Evolutionary conservation across 2,888 invertebrate species (phyloP).

Genomic region (Diaperis boleti): DNA sequence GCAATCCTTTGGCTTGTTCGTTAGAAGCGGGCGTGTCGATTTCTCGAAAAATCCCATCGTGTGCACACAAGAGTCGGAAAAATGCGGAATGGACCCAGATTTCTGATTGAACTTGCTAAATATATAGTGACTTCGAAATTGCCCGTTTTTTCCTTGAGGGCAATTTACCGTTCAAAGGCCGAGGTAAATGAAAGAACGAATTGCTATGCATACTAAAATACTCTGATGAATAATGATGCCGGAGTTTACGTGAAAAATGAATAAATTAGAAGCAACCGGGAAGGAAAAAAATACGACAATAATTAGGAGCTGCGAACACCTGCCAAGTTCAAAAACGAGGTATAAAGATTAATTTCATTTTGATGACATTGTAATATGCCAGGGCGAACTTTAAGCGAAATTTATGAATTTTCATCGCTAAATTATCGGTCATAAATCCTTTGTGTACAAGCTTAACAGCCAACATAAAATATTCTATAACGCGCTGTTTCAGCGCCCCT

Average conservation of each 20-base stretch:
- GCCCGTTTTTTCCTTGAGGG: conserved; percentile 4
- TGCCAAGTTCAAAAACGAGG: not conserved
- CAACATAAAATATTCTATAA: not conserved
- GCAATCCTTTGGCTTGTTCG: conserved; percentile 54
- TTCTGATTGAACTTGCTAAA: conserved; percentile 16
- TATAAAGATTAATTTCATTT: not conserved
- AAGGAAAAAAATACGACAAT: conserved; percentile 20
- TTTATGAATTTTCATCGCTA: too few relatives aligned
- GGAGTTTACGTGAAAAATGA: conserved; percentile 9
- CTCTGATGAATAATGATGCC: conserved; percentile 9
- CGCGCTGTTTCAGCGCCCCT: not conserved
- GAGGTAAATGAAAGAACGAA: conserved; percentile 28
- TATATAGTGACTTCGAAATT: conserved; percentile 1
- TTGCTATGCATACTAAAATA: conserved; percentile 31
- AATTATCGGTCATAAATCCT: too few relatives aligned
- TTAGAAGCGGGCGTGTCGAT: too few relatives aligned
- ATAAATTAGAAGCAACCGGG: conserved; percentile 16
- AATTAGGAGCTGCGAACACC: conserved; percentile 15
- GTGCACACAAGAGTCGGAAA: conserved; percentile 50
- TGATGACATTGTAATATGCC: not conserved
- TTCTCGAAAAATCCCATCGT: conserved; percentile 56
- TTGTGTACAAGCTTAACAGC: too few relatives aligned
- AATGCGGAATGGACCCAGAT: conserved; percentile 47
- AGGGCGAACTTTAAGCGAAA: too few relatives aligned
- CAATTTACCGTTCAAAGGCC: conserved; percentile 20